Evolutionary conservation across 2,888 invertebrate species (phyloP).

Genomic region (Argyresthia goedartella): DNA sequence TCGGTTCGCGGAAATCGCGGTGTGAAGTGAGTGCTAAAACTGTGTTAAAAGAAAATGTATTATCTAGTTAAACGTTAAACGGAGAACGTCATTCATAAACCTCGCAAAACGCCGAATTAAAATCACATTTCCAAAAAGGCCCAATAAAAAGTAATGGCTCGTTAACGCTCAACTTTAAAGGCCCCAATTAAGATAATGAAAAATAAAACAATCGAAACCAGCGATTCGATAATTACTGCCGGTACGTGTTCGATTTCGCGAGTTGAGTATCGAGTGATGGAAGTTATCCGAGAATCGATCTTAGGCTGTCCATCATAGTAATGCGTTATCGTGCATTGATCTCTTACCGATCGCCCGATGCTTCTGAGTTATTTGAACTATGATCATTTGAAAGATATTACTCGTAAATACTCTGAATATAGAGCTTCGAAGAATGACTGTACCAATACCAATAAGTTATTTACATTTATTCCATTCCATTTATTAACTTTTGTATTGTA

Average conservation of each 20-base stretch:
- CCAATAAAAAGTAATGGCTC: background rate
- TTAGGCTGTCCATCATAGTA: conserved; percentile 46
- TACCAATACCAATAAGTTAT: no score
- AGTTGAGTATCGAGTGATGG: conserved; percentile 34
- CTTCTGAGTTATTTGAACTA: background rate
- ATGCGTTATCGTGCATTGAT: conserved; percentile 44
- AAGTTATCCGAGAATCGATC: conserved; percentile 40
- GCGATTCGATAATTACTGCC: background rate
- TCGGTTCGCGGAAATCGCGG: no score
- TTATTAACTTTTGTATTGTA: no score
- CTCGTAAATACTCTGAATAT: no score
- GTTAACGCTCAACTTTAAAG: background rate
- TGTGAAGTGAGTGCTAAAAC: no score
- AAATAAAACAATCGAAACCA: background rate
- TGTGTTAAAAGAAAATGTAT: no score
- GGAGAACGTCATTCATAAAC: no score
- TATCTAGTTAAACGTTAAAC: no score
- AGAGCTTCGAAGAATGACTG: no score
- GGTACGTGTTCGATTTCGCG: conserved; percentile 21
- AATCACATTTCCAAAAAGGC: no score
- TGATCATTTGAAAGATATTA: background rate
- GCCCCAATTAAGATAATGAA: background rate
- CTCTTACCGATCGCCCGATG: conserved; percentile 10
- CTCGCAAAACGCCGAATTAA: no score
- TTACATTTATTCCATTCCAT: no score